phyloP scores from a whole-genome alignment of 2,797 vertebrate genomes.

The Hirundo rustica region DNA sequence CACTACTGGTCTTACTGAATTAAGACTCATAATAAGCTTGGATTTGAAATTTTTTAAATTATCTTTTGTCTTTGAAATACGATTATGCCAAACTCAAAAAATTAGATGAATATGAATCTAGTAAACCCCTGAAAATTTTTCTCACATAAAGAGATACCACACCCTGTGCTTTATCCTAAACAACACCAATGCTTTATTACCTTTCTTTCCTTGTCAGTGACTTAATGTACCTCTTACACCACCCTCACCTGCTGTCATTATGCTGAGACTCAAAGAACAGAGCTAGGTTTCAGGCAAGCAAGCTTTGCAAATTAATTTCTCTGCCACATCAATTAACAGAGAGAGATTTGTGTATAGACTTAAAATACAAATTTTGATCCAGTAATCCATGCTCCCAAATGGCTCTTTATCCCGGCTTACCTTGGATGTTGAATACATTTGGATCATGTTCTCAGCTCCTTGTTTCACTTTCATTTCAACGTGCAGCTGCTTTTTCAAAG shows the following conservation, averaged over 20 bases:
- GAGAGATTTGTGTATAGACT: neutral
- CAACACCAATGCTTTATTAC: neutral
- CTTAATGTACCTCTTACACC: neutral
- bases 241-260: neutral
- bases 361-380: neutral
- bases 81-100: neutral
- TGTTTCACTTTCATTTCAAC: conserved; percentile 95
- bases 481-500: conserved; percentile 89
- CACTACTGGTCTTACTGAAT: neutral
- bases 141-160: neutral
- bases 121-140: neutral
- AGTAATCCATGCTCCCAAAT: neutral
- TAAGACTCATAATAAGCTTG: neutral
- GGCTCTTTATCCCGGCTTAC: conserved; percentile 67
- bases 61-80: neutral
- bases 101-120: neutral
- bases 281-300: neutral
- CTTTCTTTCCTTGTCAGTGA: neutral
- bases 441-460: conserved; percentile 94
- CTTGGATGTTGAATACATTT: conserved; percentile 87
- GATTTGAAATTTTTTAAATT: neutral
- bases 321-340: neutral
- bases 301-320: neutral
- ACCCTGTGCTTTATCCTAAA: neutral
- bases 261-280: neutral